Base-by-base conservation (phyloP, 1,140 invertebrate genomes). In the Rhyacophila brunnea region DNA sequence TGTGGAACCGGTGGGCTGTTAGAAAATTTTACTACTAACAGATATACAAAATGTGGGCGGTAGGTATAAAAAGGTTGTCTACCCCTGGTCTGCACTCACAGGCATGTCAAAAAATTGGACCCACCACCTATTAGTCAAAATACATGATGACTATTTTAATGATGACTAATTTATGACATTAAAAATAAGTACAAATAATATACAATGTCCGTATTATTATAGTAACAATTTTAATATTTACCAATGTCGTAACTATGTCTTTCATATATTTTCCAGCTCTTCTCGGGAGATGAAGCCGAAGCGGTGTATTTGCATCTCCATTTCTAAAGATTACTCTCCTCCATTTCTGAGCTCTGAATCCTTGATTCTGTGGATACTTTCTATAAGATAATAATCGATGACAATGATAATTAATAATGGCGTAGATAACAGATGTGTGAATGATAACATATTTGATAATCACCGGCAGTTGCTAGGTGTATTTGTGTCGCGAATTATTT, bases 171-270 rank as follows among this genome's bases (percentile, higher is more conserved):
- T n/a, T n/a, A n/a, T n/a, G n/a, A n/a, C n/a, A n/a, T n/a, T n/a
- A n/a, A n/a, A n/a, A n/a, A n/a, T n/a, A n/a, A n/a, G n/a, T n/a
- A n/a, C n/a, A n/a, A n/a, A n/a, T n/a, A n/a, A n/a, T n/a, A n/a
- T n/a, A n/a, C n/a, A n/a, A n/a, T n/a, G n/a, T n/a, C n/a, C n/a
- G n/a, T n/a, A n/a, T n/a, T n/a, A n/a, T n/a, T n/a, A n/a, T n/a
- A n/a, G n/a, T n/a, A n/a, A n/a, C n/a, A n/a, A 28, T 5, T 28
- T 5, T 28, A 9, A 9, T 28, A 35, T 58, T 64, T 64, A 70
- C 74, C 79, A 68, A 80, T 69, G 80, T 81, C 10, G 80, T 81
- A 19, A 80, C 74, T 6, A 78, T 69, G 66, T 82, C 80, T 47
- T 77, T 70, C 52, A 80, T 69, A 62, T 75, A 80, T 32, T 70